A percentile compares a stretch with the other conserved stretches of the same genome.
Evolutionary conservation across 2,113 vertebrate species (phyloP).

Genomic region (Steatornis caripensis): DNA sequence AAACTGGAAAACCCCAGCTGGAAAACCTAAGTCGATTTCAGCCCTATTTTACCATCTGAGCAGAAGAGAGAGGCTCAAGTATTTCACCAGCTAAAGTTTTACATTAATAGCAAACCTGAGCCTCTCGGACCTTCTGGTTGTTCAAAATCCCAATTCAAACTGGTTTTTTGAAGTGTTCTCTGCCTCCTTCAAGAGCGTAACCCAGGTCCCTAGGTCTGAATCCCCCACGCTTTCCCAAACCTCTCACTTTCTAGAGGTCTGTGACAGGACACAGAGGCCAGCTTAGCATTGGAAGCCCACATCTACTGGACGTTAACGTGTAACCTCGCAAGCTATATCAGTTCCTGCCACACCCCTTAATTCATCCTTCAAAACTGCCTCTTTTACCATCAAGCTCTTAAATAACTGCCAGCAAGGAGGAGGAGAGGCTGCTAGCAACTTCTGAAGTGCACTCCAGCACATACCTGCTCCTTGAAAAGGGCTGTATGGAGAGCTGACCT

Average conservation of each 20-base stretch:
- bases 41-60: neutral
- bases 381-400: neutral
- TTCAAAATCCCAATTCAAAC: neutral
- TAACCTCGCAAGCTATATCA: neutral
- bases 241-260: neutral
- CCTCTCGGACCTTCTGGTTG: neutral
- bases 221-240: neutral
- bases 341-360: neutral
- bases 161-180: neutral
- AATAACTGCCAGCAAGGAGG: neutral
- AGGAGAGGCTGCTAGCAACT: neutral
- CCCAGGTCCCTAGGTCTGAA: neutral
- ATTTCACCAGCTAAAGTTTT: neutral
- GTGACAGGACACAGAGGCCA: neutral
- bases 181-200: neutral
- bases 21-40: neutral
- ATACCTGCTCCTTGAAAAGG: neutral
- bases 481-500: neutral
- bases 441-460: neutral
- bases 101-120: neutral
- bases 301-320: accelerated
- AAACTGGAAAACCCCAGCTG: neutral
- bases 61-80: neutral
- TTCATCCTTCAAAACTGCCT: neutral
- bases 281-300: neutral